These are phyloP conservation scores for Pseudotriccus pelzelni DNA, from an alignment of 2,797 vertebrate species.

Conservation along the genomic window DNA sequence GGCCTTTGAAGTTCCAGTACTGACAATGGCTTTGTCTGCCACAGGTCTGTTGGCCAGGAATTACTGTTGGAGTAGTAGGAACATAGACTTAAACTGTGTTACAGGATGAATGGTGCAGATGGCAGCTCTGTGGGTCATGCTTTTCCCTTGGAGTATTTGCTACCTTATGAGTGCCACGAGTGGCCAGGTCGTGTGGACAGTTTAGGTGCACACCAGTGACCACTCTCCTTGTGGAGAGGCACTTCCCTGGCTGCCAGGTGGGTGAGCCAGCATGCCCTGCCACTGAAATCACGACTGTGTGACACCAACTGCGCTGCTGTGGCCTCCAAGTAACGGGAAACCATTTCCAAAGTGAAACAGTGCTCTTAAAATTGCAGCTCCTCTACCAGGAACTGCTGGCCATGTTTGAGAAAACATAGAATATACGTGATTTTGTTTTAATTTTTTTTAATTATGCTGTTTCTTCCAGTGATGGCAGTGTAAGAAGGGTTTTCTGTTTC, in stretches of 20 bases:
- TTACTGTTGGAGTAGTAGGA: neutral
- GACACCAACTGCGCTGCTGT: fast-evolving
- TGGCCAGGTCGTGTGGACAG: neutral
- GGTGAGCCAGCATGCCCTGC: neutral
- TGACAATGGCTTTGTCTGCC: neutral
- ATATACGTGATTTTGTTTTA: no score
- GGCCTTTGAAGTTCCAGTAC: neutral
- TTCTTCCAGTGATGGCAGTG: neutral
- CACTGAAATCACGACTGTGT: neutral
- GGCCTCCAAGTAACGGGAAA: neutral
- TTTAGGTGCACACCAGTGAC: neutral
- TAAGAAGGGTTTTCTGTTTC: neutral
- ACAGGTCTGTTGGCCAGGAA: neutral
- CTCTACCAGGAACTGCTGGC: neutral
- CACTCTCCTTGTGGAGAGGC: neutral
- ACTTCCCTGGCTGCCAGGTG: neutral
- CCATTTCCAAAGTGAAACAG: neutral
- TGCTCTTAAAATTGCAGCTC: neutral
- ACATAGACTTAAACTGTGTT: neutral
- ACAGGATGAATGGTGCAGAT: neutral
- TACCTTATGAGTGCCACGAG: neutral
- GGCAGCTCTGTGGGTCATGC: neutral
- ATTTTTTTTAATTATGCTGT: neutral
- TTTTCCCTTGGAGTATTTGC: neutral
- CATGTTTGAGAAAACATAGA: neutral